Evolutionary conservation across 2,113 vertebrate species (phyloP), one percentile per base, ranked within the genome.

Genomic region (Loxodonta africana): DNA sequence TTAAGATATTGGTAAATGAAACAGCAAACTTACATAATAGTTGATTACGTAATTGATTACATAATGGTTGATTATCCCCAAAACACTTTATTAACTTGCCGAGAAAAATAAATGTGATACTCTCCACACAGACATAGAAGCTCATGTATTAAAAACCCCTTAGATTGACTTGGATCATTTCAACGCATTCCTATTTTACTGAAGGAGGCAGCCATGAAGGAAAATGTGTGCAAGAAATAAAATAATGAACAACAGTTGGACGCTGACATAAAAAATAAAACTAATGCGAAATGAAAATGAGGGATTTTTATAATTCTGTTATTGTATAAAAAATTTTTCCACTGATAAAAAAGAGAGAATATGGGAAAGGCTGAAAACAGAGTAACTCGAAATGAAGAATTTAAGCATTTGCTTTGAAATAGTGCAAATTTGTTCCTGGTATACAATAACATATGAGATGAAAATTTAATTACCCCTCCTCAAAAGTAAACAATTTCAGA

Each of bases 161-260:
- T 81, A 63, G 28, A 65, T 44, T 76, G 20, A 80, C 25, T 71
- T 95, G 28, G 57, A 15, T 74, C 51, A 81, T 81, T 88, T 93
- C 46, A 65, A 26, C 81, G 18, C 9, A n/a, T 92, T 94, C 5
- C 5, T 91, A 73, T 95, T 88, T 71, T 48, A 88, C 77, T 63
- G 51, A 78, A 89, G 84, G 69, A 96, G 95, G 69, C 62, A 83
- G n/a, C 37, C 20, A 81, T 20, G 20, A 92, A 91, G 63, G 57
- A 69, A 96, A 97, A 88, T 71, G 21, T 15, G 3, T 83, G 9
- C 82, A 94, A 84, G 18, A 90, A 92, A 92, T 83, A 92, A 87
- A 97, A 96, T 41, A 87, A 81, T 84, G 46, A 94, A 76, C 20
- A 91, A 37, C 1, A 48, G 28, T 46, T 74, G 18, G 3, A 80